A percentile compares a stretch with the other conserved stretches of the same genome.
phyloP scores from a whole-genome alignment of 1,140 invertebrate species.

The Helicoverpa zea region DNA sequence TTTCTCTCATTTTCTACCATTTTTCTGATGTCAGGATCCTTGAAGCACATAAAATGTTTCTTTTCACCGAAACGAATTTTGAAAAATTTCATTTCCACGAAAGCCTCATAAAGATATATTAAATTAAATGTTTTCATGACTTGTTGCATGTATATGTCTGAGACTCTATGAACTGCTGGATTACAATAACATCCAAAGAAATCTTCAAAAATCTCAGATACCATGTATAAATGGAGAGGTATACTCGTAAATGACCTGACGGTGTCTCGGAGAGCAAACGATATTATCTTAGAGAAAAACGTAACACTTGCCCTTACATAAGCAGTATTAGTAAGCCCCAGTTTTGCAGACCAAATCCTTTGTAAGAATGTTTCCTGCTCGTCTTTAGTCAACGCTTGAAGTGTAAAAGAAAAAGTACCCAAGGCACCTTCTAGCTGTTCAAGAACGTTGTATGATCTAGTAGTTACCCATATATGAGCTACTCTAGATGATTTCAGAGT shows the following conservation, averaged over 20 bases:
- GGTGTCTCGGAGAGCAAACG: neutral
- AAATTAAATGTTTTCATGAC: neutral
- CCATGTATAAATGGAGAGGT: constrained; percentile 12
- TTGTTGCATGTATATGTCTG: no score
- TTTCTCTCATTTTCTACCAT: neutral
- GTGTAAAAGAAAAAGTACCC: constrained; percentile 24
- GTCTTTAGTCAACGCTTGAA: neutral
- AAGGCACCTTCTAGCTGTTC: constrained; percentile 3
- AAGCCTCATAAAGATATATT: neutral
- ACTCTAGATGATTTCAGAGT: no score
- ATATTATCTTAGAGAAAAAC: no score
- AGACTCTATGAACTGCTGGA: neutral
- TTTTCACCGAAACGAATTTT: constrained; percentile 5
- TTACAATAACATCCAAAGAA: neutral
- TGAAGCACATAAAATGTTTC: neutral
- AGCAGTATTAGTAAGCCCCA: neutral
- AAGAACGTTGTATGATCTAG: constrained; percentile 24
- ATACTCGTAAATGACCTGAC: neutral
- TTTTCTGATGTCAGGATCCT: neutral
- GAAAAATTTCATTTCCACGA: neutral
- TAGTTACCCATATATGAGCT: neutral
- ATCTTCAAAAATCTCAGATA: constrained; percentile 10
- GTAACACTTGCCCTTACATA: neutral
- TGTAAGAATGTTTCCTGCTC: constrained; percentile 9
- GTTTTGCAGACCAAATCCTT: constrained; percentile 14